These are phyloP conservation scores for Platerodrilus igneus DNA, from an alignment of 2,888 invertebrate genomes.

Conservation along the genomic window DNA sequence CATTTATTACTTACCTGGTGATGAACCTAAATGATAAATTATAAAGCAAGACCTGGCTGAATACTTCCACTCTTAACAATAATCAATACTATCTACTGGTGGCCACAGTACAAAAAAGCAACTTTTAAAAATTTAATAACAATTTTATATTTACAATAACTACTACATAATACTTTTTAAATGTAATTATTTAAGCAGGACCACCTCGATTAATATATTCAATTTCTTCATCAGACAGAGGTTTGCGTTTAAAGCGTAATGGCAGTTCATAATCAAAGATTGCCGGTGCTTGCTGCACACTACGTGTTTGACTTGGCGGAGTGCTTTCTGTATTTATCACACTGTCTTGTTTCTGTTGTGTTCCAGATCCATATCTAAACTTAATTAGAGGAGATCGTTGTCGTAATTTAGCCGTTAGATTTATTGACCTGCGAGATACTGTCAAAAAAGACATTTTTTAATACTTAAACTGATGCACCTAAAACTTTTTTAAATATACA, in stretches of 20 bases:
- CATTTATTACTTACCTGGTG: no score
- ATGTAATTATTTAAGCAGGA: conserved; percentile 28
- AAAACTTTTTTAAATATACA: no score
- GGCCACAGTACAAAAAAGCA: no score
- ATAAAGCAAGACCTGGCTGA: no score
- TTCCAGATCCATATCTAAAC: conserved; percentile 42
- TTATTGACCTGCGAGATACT: conserved; percentile 32
- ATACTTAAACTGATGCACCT: no score
- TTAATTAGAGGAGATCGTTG: conserved; percentile 38
- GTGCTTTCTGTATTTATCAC: conserved; percentile 7
- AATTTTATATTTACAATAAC: no score
- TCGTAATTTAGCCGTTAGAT: conserved; percentile 33
- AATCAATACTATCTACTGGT: no score
- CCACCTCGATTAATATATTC: conserved; percentile 46
- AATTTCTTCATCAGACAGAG: conserved; percentile 42
- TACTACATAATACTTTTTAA: no score
- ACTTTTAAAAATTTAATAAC: no score
- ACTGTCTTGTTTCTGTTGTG: conserved; percentile 21
- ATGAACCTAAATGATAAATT: no score
- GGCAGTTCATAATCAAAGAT: conserved; percentile 46
- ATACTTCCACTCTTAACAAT: no score
- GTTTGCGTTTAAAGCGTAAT: conserved; percentile 38
- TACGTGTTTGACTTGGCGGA: conserved; percentile 12
- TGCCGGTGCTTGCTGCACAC: conserved; percentile 27
- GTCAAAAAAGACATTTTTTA: conserved; percentile 17